Base-by-base conservation (phyloP, 2,113 vertebrate genomes). In the Dipodomys merriami region DNA sequence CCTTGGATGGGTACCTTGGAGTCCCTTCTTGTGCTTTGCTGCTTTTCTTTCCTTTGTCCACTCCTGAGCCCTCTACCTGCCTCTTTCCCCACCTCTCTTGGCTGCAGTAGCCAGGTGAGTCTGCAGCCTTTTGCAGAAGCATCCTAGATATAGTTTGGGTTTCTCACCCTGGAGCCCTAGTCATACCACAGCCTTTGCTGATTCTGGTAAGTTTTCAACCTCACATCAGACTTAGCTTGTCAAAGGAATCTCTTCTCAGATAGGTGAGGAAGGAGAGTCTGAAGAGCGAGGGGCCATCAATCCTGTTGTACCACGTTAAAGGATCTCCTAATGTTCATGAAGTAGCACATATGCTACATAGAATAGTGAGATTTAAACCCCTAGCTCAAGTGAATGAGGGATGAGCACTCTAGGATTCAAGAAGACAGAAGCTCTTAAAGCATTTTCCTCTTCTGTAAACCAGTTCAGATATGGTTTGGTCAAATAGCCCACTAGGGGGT, bases 181-280 rank as follows among this genome's bases (percentile, higher is more conserved):
- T 69, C 60, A 57, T 35, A 46, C n/a, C 6, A 60, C 29, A 83
- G 6, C 33, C 27, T 23, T 79, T 78, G 57, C 65, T 46, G 39
- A 64, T 35, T 53, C 2, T 22, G 44, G 44, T 80, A 65, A 49
- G 33, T 27, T 62, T 30, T 49, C 27, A 5, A 20, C 16, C 44
- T 27, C 27, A 39, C 11, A 15, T 80, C 18, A 23, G 68, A 76
- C 30, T 87, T 23, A 67, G 64, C 78, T 1, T 39, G 64, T 74
- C n/a, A 69, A 49, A 57, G 35, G 46, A 64, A 30, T 78, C n/a
- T 90, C 74, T 84, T 77, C 27, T 78, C 49, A 79, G 65, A 78
- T 11, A 65, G 18, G 60, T 46, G 1, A 92, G 79, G 49, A n/a
- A 29, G 0, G 30, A 6, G 20, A 64, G 62, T 25, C 10, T 33